Evolutionary conservation across 2,113 vertebrate species (phyloP).

Genomic region (Abramis brama): DNA sequence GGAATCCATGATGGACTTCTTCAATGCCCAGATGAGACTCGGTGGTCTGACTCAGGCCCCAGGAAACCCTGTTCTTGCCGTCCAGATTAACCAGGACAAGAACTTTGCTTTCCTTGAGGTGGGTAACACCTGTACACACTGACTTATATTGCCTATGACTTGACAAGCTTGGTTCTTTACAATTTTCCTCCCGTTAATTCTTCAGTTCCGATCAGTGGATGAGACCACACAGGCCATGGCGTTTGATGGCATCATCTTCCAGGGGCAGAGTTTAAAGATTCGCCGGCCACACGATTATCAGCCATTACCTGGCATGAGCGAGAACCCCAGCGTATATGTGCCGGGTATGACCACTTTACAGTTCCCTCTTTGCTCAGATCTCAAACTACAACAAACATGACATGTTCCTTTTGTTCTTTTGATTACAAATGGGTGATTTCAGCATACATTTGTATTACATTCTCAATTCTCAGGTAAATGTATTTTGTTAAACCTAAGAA

Average conservation of each 20-base stretch:
- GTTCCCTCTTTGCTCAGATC: conserved; percentile 38
- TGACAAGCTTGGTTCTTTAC: too few species aligned
- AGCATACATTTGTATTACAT: background rate
- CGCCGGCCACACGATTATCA: conserved; percentile 93
- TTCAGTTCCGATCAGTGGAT: conserved; percentile 91
- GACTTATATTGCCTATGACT: background rate
- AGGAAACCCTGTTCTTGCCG: conserved; percentile 90
- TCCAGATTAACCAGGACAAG: conserved; percentile 95
- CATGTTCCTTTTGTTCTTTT: background rate
- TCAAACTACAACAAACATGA: background rate
- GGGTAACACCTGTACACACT: background rate
- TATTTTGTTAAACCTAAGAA: background rate
- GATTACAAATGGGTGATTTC: background rate
- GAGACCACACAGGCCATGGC: conserved; percentile 96
- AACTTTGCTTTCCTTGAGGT: conserved; percentile 96
- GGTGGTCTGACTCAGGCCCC: conserved; percentile 91
- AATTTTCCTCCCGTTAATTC: background rate
- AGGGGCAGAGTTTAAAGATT: conserved; percentile 93
- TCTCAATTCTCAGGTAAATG: background rate
- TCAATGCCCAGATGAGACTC: conserved; percentile 93
- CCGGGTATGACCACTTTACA: conserved; percentile 76
- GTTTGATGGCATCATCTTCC: conserved; percentile 94
- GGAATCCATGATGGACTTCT: conserved; percentile 97
- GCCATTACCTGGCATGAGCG: conserved; percentile 92
- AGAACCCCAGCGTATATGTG: conserved; percentile 93